Percentiles rank a stretch among this genome's conserved stretches.
These are phyloP conservation scores for Camponotus vicinus DNA, from an alignment of 1,140 invertebrate species.

Conservation along the genomic window DNA sequence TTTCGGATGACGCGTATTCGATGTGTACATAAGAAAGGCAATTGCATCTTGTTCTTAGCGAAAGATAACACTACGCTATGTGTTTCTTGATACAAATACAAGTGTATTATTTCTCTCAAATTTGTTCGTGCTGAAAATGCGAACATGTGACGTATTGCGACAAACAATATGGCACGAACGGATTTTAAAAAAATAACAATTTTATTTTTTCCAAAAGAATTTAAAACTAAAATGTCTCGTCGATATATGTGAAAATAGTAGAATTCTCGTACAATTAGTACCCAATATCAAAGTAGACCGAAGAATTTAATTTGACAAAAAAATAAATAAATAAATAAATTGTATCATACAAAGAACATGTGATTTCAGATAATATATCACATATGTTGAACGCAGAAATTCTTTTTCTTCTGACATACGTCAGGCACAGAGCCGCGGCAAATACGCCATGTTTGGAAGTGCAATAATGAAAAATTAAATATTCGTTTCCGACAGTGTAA, in stretches of 20 bases:
- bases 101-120: constrained; percentile 1
- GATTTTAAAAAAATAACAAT: neutral
- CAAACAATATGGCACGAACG: neutral
- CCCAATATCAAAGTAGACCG: neutral
- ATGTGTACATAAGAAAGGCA: neutral
- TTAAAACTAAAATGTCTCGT: neutral
- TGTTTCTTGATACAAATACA: neutral
- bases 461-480: constrained; percentile 63
- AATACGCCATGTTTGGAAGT: neutral
- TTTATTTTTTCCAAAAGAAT: neutral
- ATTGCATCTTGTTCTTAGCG: neutral
- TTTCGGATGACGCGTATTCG: constrained; percentile 33
- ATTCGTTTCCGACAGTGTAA: constrained; percentile 39
- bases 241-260: neutral
- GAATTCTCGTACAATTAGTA: neutral
- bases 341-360: neutral
- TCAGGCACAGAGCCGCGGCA: neutral
- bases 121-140: neutral
- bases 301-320: neutral
- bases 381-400: neutral
- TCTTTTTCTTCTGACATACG: neutral
- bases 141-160: neutral
- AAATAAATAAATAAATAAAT: neutral
- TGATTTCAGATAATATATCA: neutral
- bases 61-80: neutral